Base-by-base conservation (phyloP, 2,113 vertebrate species). In the Gorsachius goisagi region DNA sequence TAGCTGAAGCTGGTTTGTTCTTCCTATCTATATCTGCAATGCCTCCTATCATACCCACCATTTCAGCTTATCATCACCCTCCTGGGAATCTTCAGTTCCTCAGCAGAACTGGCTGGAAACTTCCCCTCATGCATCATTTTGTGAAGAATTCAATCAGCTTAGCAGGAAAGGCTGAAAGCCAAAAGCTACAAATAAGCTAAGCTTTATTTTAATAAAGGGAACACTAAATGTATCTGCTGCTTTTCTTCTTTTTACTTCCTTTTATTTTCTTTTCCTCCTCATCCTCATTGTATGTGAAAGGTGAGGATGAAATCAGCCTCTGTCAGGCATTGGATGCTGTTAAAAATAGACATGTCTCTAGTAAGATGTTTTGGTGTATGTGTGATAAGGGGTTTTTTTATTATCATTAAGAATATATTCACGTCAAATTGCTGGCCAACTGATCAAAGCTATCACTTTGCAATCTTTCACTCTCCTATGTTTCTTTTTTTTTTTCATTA, bases 51-150 rank as follows among this genome's bases (percentile, higher is more conserved):
- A 39, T 71, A 82, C 32, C 39, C 53, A 86, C 88, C 33, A 56
- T 75, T 90, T 84, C 60, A 87, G 30, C 47, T 71, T 78, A 63
- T 92, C 66, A 35, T 81, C 64, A 13, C 69, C 23, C 44, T 95
- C 73, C 89, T 89, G 91, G 80, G 91, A 91, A 81, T 41, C 85
- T 72, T 84, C 35, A 83, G 59, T 67, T 96, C 88, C 85, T 90
- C 79, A 78, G 4, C 32, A 92, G 76, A 93, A 47, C 60, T 88
- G 82, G 22, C 68, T 92, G 50, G 82, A 88, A 94, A 84, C 68
- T 47, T 88, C 50, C 26, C 32, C 60, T 86, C 44, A 24, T 80
- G 56, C 76, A 78, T 69, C 16, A 49, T 90, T 94, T 85, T 85
- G 82, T 90, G 62, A 77, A 79, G 63, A 94, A 49, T 75, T 94